Base-by-base conservation (phyloP, 2,888 invertebrate species). In the Thecophora atra region DNA sequence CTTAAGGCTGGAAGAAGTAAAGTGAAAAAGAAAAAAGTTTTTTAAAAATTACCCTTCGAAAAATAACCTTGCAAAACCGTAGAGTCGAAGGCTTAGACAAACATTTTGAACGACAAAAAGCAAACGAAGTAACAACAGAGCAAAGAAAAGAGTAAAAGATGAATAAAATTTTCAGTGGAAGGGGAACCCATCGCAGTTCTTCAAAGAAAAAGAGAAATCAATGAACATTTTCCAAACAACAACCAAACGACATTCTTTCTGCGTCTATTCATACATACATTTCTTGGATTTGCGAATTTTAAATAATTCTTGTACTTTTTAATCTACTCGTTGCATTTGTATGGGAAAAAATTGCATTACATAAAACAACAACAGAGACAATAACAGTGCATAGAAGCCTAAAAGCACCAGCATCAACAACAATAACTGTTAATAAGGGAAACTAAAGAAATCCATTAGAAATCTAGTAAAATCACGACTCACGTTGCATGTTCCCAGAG, bases 51-150 rank as follows among this genome's bases (percentile, higher is more conserved):
- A 70, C 52, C 70, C 70, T 68, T 68, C 56, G 56, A 68, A 68
- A 56, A 68, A 58, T 52, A 63, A 71, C 69, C 71, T 60, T 73
- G 72, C 74, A 76, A 73, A 72, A 71, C 52, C n/a, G n/a, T n/a
- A n/a, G n/a, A n/a, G n/a, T n/a, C n/a, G n/a, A n/a, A n/a, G n/a
- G n/a, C 75, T 73, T 72, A 58, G 37, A 54, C 51, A 67, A 70
- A 63, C 63, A 51, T 63, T 70, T 63, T 63, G 42, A 68, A 68
- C 19, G 71, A 71, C 72, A 78, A 76, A 74, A 75, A 75, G 54
- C 24, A 28, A 69, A 73, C 77, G 79, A 79, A 81, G 79, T 77
- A 79, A 77, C 77, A 76, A 24, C 24, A 15, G 42, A 56, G n/a
- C 17, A 30, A n/a, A 6, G 51, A 62, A 13, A 62, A 62, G 17